Evolutionary conservation across 2,797 vertebrate genomes (phyloP).

Genomic region (Bovichtus diacanthus): DNA sequence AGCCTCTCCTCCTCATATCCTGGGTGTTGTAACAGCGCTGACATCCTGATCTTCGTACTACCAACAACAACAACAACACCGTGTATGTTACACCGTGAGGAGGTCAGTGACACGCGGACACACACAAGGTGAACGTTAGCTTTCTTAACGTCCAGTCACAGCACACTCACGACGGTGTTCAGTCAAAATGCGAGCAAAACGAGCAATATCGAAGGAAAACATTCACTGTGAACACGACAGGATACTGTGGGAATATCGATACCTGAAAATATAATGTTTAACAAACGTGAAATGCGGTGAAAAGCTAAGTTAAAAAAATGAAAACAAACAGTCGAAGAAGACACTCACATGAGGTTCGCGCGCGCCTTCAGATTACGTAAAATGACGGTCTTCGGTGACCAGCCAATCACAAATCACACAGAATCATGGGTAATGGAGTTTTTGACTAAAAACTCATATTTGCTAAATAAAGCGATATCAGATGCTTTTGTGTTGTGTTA

Average conservation of each 20-base stretch:
- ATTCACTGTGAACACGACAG: accelerated
- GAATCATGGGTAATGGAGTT: constrained; percentile 75
- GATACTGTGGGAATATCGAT: accelerated
- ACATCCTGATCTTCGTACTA: constrained; percentile 67
- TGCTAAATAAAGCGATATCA: background rate
- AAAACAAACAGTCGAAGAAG: background rate
- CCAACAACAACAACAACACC: background rate
- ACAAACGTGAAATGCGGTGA: background rate
- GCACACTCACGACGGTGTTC: background rate
- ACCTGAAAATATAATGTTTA: background rate
- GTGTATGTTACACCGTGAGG: accelerated
- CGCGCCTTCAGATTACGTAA: constrained; percentile 63
- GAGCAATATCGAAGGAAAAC: accelerated
- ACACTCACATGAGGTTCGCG: constrained; percentile 54
- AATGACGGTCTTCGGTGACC: accelerated
- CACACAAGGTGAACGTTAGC: constrained; percentile 7
- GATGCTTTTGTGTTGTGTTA: no score
- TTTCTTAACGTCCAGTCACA: background rate
- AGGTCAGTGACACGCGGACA: background rate
- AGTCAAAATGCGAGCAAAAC: background rate
- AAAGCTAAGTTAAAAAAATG: background rate
- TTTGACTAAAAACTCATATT: accelerated
- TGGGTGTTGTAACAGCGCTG: constrained; percentile 72
- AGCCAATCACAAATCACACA: constrained; percentile 52
- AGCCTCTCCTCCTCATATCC: constrained; percentile 85